Base-by-base conservation (phyloP, 2,888 invertebrate genomes). In the Microdon myrmicae region DNA sequence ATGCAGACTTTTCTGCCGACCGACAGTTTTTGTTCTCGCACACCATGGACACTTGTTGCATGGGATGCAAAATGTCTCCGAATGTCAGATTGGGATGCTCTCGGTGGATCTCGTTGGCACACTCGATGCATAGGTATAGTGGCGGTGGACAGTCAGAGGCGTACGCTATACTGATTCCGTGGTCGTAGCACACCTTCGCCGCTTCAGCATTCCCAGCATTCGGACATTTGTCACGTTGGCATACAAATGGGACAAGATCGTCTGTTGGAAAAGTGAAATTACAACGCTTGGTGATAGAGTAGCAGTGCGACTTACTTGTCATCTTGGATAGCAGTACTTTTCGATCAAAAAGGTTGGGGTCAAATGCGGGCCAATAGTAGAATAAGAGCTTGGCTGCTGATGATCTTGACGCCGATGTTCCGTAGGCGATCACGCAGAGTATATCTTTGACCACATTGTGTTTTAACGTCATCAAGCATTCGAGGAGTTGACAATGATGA, bases 321-420 rank as follows among this genome's bases (percentile, higher is more conserved):
- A 94, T 88, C 82, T 93, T 93, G 73, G 92, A 90, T 48, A 94
- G 87, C 49, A 94, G 84, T 2, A 91, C 90, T 73, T 92, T 90
- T 45, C 94, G 84, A 77, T 97, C 97, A 72, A 94, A 92, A 4
- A 95, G 85, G 74, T 92, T 92, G 14, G 96, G 92, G 80, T 97
- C 96, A 73, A 98, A 91, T 3, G 96, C 92, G 3, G 99, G 99
- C 97, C 98, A 99, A 80, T 99, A 99, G 82, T 97, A 96, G 82
- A 99, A 98, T 37, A 99, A 85, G 25, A 99, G 84, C 81, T 97
- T 96, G 43, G 96, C 96, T 1, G 98, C 98, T 0, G 96, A 94
- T n/a, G 94, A 88, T 39, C 96, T 82, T 0, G 97, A 93, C 39
- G 91, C 90, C 67, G 93, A 89, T 0, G 98, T 96, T 31, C 99